phyloP scores from a whole-genome alignment of 2,797 vertebrate species.

The Psittacula derbiana region DNA sequence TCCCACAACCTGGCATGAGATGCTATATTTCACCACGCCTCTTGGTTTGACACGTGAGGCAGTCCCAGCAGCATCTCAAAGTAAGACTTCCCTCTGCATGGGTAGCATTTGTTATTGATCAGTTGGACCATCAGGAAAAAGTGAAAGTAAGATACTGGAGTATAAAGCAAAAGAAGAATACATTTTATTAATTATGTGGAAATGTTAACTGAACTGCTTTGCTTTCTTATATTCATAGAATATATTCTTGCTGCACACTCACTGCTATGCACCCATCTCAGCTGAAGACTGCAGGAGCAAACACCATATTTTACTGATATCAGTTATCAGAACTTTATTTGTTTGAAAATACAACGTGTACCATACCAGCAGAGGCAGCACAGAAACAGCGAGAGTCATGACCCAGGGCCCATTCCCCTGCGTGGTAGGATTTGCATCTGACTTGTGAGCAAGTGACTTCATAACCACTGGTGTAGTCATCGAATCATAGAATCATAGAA shows the following conservation, averaged over 20 bases:
- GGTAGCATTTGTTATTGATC: background rate
- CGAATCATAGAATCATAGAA: too few relatives aligned
- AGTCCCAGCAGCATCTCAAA: background rate
- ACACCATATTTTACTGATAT: background rate
- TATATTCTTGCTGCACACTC: background rate
- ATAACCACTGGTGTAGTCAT: background rate
- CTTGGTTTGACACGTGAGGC: background rate
- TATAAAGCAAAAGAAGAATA: background rate
- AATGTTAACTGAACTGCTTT: background rate
- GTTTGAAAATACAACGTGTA: background rate
- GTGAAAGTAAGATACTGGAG: background rate
- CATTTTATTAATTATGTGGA: background rate
- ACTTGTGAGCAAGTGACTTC: background rate
- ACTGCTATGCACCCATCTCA: background rate
- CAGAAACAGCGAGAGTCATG: fast-evolving
- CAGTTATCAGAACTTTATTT: background rate
- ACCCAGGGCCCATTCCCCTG: background rate
- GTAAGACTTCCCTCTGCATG: background rate
- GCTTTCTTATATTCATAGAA: background rate
- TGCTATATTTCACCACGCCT: background rate
- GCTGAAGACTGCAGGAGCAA: background rate
- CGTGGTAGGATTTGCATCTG: background rate
- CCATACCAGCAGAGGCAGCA: background rate
- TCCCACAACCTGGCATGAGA: background rate
- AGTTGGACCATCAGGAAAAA: background rate